Conservation (phyloP, 2,113 vertebrate species). For the Pica pica region DNA sequence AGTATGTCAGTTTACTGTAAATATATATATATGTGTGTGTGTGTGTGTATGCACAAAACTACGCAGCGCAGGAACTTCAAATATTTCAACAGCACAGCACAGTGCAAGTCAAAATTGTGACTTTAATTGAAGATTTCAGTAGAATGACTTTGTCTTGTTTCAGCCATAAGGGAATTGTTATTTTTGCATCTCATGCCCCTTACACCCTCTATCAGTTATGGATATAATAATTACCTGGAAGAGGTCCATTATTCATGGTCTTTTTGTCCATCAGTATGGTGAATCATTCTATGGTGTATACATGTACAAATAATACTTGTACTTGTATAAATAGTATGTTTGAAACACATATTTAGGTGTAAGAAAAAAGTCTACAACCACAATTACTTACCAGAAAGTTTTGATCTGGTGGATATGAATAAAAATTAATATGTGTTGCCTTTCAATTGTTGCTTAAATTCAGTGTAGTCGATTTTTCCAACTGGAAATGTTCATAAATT, state of each 20-base stretch:
- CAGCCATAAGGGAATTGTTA: background rate
- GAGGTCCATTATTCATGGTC: background rate
- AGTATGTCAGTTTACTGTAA: background rate
- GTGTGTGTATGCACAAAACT: background rate
- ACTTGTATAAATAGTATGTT: background rate
- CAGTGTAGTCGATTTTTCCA: background rate
- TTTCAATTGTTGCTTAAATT: background rate
- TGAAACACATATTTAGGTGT: background rate
- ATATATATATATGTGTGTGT: background rate
- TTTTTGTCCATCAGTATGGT: background rate
- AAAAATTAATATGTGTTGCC: background rate
- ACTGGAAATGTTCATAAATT: background rate
- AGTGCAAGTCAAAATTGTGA: background rate
- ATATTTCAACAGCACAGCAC: background rate
- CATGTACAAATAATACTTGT: background rate
- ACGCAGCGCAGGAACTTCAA: background rate
- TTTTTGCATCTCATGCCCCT: background rate
- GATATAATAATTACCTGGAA: background rate
- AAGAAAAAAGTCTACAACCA: background rate
- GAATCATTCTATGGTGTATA: background rate
- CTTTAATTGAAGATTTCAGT: background rate
- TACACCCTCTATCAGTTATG: background rate
- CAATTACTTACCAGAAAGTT: background rate
- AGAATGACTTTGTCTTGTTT: background rate
- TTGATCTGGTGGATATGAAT: background rate